Base-by-base conservation (phyloP, 2,113 vertebrate species). In the Bostrychus sinensis region DNA sequence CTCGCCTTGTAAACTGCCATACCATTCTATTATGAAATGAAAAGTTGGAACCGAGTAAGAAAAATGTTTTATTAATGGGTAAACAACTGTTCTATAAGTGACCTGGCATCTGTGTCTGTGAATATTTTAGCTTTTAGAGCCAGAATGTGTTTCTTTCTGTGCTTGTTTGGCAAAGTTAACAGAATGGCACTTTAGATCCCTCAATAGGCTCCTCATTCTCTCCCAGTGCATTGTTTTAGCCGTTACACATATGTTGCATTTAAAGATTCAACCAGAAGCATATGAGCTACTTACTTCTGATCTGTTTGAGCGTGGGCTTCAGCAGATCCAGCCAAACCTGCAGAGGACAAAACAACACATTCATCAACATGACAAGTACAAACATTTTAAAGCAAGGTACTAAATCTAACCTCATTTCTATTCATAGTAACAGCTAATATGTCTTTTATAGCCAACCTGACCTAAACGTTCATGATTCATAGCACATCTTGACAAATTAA, bases 281-380 rank as follows among this genome's bases (percentile, higher is more conserved):
- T 46, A 12, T 5, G 28, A 39, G 32, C 1, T 51, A 78, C 87
- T 84, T 39, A 98, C 95, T 92, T 93, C 93, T 92, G 75, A 97
- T 93, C 88, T 98, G 96, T 68, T 96, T 97, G 77, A 93, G 89
- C 11, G 94, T 92, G 19, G 96, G 96, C 81, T 98, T 98, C 89
- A 97, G 78, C 78, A 97, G 93, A 78, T 98, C 96, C 69, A 98
- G 83, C 96, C 96, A 98, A 32, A 98, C 93, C 96, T 98, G 78
- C 1, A 53, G 80, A 70, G 13, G 61, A 38, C 22, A 57, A 16
- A 42, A 16, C 11, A 25, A 54, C 2, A 34, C 20, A 11, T 55
- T 10, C 45, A 2, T 2, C 37, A 50, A 26, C 13, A 50, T n/a
- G 13, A 16, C 46, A 26, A 26, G 2, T 2, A 16, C 7, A 19